phyloP scores from a whole-genome alignment of 2,888 invertebrate species.

The Abrostola triplasia region DNA sequence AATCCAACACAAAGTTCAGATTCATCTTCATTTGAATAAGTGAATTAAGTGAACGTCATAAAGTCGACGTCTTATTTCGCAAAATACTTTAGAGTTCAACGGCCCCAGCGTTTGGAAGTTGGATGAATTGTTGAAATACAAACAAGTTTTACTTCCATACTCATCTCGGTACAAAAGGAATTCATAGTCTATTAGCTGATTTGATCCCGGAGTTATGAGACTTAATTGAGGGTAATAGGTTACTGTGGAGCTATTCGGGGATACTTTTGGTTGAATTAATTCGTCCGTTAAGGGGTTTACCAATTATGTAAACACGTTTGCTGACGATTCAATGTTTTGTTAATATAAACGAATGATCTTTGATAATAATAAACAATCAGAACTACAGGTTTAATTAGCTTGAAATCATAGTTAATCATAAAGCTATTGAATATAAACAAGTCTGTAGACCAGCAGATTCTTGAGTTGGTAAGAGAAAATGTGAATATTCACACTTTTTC shows the following conservation, averaged over 20 bases:
- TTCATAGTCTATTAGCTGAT: conserved; percentile 34
- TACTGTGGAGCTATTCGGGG: background rate
- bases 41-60: conserved; percentile 59
- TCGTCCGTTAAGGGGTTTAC: background rate
- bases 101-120: conserved; percentile 28
- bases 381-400: too few species aligned
- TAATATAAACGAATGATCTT: too few species aligned
- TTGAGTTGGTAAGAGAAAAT: too few species aligned
- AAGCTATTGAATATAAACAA: too few species aligned
- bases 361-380: too few species aligned
- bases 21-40: conserved; percentile 59
- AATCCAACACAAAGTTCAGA: conserved; percentile 52
- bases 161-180: conserved; percentile 19
- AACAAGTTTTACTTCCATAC: conserved; percentile 46
- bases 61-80: conserved; percentile 55
- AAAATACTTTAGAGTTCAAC: conserved; percentile 54
- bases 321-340: background rate
- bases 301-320: conserved; percentile 1
- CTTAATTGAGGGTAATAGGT: conserved; percentile 5
- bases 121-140: conserved; percentile 50
- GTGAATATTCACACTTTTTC: too few species aligned
- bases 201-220: conserved; percentile 13
- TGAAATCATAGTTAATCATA: too few species aligned
- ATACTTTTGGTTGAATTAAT: background rate
- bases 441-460: too few species aligned